phyloP scores from a whole-genome alignment of 2,888 invertebrate species.

The Papilio elwesi region DNA sequence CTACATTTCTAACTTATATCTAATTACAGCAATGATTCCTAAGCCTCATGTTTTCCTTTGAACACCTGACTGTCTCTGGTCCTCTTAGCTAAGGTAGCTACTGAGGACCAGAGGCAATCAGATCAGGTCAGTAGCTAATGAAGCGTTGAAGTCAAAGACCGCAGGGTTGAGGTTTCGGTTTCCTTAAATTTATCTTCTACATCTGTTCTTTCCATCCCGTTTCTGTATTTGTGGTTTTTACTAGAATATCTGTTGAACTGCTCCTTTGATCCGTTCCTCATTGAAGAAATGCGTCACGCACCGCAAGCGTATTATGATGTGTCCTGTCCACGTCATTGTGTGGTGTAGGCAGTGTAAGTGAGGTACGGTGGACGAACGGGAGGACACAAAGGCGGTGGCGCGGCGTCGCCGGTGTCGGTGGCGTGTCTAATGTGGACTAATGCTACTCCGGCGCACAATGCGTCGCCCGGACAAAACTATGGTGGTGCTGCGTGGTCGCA shows the following conservation, averaged over 20 bases:
- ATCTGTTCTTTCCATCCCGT: neutral
- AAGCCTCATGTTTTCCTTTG: too few species aligned
- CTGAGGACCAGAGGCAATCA: too few species aligned
- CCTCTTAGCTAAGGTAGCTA: too few species aligned
- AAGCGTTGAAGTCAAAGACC: too few species aligned
- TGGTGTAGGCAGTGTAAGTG: conserved; percentile 36
- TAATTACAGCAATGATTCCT: neutral
- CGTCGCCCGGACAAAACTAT: conserved; percentile 54
- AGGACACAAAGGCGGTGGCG: conserved; percentile 50
- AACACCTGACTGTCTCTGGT: too few species aligned
- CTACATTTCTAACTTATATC: neutral
- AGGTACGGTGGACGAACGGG: conserved; percentile 36
- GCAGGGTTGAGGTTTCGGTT: too few species aligned
- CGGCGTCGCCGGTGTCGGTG: conserved; percentile 49
- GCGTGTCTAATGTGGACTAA: conserved; percentile 75
- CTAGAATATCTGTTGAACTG: neutral
- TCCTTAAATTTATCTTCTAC: neutral
- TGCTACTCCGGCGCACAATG: conserved; percentile 59
- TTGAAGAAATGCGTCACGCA: neutral
- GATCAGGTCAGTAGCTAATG: too few species aligned
- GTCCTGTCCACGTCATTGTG: conserved; percentile 31
- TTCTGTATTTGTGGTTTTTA: neutral
- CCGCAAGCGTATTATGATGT: neutral
- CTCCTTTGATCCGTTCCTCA: neutral
- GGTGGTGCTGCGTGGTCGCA: conserved; percentile 36